A percentile compares a stretch with the other conserved stretches of the same genome.
Conservation (phyloP, 2,888 invertebrate genomes). For the Cosmopolites sordidus region DNA sequence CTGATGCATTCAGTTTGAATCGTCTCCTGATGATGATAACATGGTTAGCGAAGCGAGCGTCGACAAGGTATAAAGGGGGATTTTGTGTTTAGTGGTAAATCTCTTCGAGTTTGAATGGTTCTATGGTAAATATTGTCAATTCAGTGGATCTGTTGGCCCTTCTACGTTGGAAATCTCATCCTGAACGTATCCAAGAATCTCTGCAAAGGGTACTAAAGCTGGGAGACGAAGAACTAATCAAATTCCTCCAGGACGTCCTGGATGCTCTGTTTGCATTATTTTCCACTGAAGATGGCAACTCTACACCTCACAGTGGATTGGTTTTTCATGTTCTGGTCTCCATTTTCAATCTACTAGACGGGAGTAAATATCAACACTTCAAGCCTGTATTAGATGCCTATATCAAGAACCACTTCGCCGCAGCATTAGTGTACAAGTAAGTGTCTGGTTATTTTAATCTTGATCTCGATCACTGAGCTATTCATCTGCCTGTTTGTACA, state of each 20-base stretch:
- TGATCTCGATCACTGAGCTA: too few species aligned
- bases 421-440: slow-evolving; percentile 89
- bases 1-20: too few species aligned
- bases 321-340: slow-evolving; percentile 91
- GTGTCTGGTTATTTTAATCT: too few species aligned
- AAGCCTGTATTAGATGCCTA: slow-evolving; percentile 92
- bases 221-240: slow-evolving; percentile 88
- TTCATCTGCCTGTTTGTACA: too few species aligned
- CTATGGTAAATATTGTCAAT: neutral
- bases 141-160: slow-evolving; percentile 80
- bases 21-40: too few species aligned
- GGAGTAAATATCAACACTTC: slow-evolving; percentile 90
- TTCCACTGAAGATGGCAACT: slow-evolving; percentile 86
- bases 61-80: too few species aligned
- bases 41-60: too few species aligned
- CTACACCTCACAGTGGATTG: slow-evolving; percentile 82
- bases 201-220: slow-evolving; percentile 74
- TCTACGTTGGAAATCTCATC: slow-evolving; percentile 87
- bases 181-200: slow-evolving; percentile 82
- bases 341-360: slow-evolving; percentile 85
- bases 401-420: slow-evolving; percentile 90
- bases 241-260: slow-evolving; percentile 90
- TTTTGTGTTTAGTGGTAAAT: too few species aligned
- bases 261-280: slow-evolving; percentile 92
- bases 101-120: too few species aligned